phyloP scores from a whole-genome alignment of 2,797 vertebrate genomes.

The Cuniculus paca region DNA sequence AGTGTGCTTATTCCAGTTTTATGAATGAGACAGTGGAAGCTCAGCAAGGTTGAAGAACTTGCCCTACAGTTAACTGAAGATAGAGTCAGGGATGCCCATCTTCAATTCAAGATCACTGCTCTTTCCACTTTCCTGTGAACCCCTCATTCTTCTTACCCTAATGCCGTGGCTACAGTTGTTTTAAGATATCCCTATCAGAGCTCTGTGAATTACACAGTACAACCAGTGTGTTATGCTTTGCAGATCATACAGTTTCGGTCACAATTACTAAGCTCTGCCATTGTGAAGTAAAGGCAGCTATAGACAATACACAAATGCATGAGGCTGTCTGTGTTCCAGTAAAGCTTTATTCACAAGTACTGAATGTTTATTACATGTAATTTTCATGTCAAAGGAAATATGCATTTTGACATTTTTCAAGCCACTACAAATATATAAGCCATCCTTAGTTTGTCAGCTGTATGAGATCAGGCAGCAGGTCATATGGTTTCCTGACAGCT shows the following conservation, averaged over 20 bases:
- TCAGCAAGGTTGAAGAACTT: too few relatives aligned
- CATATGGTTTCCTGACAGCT: not conserved
- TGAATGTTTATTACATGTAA: not conserved
- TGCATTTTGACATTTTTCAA: not conserved
- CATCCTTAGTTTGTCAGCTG: not conserved
- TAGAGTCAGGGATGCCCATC: too few relatives aligned
- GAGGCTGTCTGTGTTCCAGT: not conserved
- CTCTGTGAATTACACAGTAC: not conserved
- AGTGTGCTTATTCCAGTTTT: not conserved
- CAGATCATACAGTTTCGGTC: fast-evolving
- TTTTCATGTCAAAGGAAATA: not conserved
- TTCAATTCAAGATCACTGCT: not conserved
- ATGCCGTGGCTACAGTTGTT: fast-evolving
- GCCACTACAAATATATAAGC: not conserved
- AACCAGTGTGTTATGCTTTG: not conserved
- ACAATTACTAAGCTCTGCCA: not conserved
- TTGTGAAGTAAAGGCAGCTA: not conserved
- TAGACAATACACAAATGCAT: fast-evolving
- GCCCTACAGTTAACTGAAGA: not conserved
- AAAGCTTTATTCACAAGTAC: not conserved
- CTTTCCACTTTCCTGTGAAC: not conserved
- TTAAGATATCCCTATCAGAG: not conserved
- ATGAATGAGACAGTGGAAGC: not conserved
- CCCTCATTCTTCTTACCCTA: too few relatives aligned
- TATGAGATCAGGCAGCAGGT: not conserved